Evolutionary conservation across 2,113 vertebrate genomes (phyloP).

Genomic region (Nipponia nippon): DNA sequence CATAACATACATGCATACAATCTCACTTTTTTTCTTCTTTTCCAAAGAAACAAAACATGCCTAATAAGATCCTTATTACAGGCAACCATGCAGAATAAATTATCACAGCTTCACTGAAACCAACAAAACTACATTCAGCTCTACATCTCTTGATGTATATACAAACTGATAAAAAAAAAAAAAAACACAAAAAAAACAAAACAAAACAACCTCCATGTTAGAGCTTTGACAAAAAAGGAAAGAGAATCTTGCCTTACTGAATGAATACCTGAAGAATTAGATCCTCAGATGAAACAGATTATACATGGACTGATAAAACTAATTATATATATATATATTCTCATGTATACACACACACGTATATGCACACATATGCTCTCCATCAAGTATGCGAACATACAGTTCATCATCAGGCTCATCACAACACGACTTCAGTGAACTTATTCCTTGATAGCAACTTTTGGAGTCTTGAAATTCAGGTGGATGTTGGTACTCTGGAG

Average conservation of each 20-base stretch:
- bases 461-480: background rate
- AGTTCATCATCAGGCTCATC: background rate
- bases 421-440: background rate
- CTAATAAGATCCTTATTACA: background rate
- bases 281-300: background rate
- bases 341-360: background rate
- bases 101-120: background rate
- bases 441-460: background rate
- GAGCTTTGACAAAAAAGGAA: background rate
- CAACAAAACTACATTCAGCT: background rate
- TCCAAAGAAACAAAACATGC: background rate
- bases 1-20: background rate
- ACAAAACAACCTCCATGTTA: background rate
- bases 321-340: too few species aligned
- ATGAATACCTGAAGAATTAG: background rate
- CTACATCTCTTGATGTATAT: background rate
- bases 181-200: too few species aligned
- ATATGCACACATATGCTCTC: accelerated
- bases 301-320: background rate
- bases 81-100: background rate
- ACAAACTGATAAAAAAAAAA: background rate
- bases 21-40: background rate
- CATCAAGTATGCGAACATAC: background rate
- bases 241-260: background rate
- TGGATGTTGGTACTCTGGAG: background rate